phyloP scores from a whole-genome alignment of 2,888 invertebrate species.

The Sthenelais limicola region DNA sequence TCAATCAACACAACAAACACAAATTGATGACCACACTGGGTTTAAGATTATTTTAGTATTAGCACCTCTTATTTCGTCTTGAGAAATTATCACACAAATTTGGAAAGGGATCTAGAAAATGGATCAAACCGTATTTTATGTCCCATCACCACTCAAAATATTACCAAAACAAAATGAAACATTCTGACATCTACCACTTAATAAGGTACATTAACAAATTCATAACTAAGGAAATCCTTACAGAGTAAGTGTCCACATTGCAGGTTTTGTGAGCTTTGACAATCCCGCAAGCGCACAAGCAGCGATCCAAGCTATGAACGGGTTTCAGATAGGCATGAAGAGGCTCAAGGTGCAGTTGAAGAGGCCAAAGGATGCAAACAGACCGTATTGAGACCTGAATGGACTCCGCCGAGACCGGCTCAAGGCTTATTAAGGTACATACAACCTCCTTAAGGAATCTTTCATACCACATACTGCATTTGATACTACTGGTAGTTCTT shows the following conservation, averaged over 20 bases:
- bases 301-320: conserved; percentile 99
- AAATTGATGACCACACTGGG: no score
- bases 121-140: no score
- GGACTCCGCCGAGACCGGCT: conserved; percentile 14
- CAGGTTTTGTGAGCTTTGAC: conserved; percentile 99
- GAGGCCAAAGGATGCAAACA: conserved; percentile 97
- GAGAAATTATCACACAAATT: no score
- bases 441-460: conserved; percentile 13
- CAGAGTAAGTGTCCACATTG: no score
- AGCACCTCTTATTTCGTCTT: no score
- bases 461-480: background rate
- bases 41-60: no score
- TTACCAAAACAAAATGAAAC: no score
- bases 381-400: conserved; percentile 88
- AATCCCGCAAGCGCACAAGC: conserved; percentile 98
- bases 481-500: background rate
- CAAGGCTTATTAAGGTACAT: conserved; percentile 37
- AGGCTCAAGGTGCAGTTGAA: conserved; percentile 99
- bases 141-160: no score
- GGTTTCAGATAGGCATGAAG: conserved; percentile 99
- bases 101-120: no score
- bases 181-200: no score
- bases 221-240: no score
- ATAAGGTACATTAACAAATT: no score
- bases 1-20: conserved; percentile 8